Percentiles rank a stretch among this genome's conserved stretches.
Evolutionary conservation across 1,140 invertebrate genomes (phyloP).

Genomic region (Agraylea sexmaculata): DNA sequence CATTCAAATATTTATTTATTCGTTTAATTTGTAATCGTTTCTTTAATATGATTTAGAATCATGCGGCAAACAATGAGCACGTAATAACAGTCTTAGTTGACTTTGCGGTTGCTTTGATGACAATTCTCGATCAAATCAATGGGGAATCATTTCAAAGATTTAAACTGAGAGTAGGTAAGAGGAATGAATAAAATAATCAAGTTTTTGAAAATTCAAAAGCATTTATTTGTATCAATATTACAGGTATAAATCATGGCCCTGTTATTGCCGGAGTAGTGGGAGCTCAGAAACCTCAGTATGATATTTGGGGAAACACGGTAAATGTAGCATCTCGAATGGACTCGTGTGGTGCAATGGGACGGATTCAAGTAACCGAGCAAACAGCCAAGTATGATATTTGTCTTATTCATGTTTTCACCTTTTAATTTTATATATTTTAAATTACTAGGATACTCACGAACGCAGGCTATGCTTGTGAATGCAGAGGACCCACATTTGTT

Average conservation of each 20-base stretch:
- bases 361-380: conserved; percentile 78
- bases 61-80: conserved; percentile 65
- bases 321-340: conserved; percentile 96
- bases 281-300: conserved; percentile 94
- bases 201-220: conserved; percentile 3
- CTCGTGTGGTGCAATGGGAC: conserved; percentile 81
- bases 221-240: conserved; percentile 9
- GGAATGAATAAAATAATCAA: conserved; percentile 2
- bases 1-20: conserved; percentile 5
- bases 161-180: conserved; percentile 77
- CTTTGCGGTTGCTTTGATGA: conserved; percentile 86
- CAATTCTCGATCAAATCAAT: conserved; percentile 89
- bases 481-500: conserved; percentile 78
- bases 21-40: too few relatives aligned
- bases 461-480: conserved; percentile 73
- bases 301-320: conserved; percentile 96
- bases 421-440: not conserved
- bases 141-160: conserved; percentile 94
- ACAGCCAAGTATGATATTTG: conserved; percentile 53
- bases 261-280: conserved; percentile 91
- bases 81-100: conserved; percentile 84
- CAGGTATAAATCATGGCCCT: conserved; percentile 87
- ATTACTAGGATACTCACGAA: conserved; percentile 54
- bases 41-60: conserved; percentile 43
- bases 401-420: not conserved